Conservation (phyloP, 2,888 invertebrate species). For the Atrina japonica region DNA sequence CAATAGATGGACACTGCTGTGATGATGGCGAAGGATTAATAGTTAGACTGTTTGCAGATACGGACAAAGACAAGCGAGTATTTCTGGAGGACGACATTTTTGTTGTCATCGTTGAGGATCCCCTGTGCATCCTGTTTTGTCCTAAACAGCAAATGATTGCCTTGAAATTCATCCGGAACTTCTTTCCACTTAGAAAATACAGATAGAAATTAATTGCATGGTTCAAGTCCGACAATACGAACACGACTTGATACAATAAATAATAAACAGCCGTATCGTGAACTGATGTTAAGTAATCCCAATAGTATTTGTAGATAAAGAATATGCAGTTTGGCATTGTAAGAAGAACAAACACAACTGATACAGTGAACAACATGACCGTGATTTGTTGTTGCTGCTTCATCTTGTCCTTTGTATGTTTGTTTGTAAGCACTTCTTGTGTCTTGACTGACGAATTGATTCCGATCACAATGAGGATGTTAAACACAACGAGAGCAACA, state of each 20-base stretch:
- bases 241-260: conserved; percentile 58
- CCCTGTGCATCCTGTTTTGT: conserved; percentile 16
- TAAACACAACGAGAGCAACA: conserved; percentile 60
- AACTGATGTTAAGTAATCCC: conserved; percentile 50
- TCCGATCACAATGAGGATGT: conserved; percentile 64
- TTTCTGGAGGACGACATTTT: not conserved
- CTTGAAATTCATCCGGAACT: conserved; percentile 60
- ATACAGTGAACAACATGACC: conserved; percentile 67
- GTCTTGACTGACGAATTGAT: conserved; percentile 52
- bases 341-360: conserved; percentile 65
- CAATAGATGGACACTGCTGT: too few relatives aligned
- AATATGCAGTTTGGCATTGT: conserved; percentile 68
- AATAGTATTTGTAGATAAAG: conserved; percentile 62
- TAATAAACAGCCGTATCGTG: conserved; percentile 55
- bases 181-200: conserved; percentile 64
- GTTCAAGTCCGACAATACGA: conserved; percentile 61
- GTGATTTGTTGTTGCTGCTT: conserved; percentile 70
- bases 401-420: conserved; percentile 52
- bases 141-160: conserved; percentile 47
- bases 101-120: conserved; percentile 2
- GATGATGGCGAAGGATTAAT: too few relatives aligned
- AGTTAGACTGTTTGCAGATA: too few relatives aligned
- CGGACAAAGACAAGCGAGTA: too few relatives aligned
- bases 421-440: conserved; percentile 57
- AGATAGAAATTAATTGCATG: conserved; percentile 71